Conservation (phyloP, 2,797 vertebrate genomes). For the Cyclopterus lumpus region DNA sequence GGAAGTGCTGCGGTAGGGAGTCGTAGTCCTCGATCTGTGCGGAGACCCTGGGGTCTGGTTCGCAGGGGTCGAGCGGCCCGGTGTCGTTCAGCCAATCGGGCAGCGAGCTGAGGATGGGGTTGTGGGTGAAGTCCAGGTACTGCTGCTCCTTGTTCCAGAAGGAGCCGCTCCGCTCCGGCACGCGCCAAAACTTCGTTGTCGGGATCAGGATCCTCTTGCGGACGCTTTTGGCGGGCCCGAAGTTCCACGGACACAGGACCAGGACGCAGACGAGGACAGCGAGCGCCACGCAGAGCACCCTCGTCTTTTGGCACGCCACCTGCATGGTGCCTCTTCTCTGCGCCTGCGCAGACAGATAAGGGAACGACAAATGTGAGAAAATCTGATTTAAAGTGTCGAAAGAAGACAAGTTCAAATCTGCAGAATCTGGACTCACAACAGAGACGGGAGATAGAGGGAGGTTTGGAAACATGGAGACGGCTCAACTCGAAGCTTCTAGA, state of each 20-base stretch:
- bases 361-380: neutral
- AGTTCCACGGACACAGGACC: slow-evolving; percentile 84
- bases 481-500: neutral
- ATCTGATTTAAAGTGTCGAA: neutral
- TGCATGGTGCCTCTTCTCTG: slow-evolving; percentile 81
- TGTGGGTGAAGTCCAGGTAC: slow-evolving; percentile 86
- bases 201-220: slow-evolving; percentile 75
- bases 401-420: neutral
- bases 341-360: slow-evolving; percentile 58
- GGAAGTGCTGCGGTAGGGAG: slow-evolving; percentile 87
- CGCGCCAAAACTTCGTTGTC: slow-evolving; percentile 86
- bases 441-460: slow-evolving; percentile 32
- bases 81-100: slow-evolving; percentile 75
- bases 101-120: slow-evolving; percentile 80
- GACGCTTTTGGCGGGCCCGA: slow-evolving; percentile 68
- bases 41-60: slow-evolving; percentile 81
- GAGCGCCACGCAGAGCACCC: slow-evolving; percentile 85
- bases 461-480: slow-evolving; percentile 56
- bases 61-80: slow-evolving; percentile 73
- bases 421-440: slow-evolving; percentile 38
- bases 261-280: slow-evolving; percentile 90
- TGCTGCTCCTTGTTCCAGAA: slow-evolving; percentile 95
- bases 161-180: slow-evolving; percentile 70
- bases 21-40: slow-evolving; percentile 85
- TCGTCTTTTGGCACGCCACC: slow-evolving; percentile 83